Base-by-base conservation (phyloP, 30 jellyfish, hydroid and myxozoan genomes). In the Chrysaora quinquecirrha region DNA sequence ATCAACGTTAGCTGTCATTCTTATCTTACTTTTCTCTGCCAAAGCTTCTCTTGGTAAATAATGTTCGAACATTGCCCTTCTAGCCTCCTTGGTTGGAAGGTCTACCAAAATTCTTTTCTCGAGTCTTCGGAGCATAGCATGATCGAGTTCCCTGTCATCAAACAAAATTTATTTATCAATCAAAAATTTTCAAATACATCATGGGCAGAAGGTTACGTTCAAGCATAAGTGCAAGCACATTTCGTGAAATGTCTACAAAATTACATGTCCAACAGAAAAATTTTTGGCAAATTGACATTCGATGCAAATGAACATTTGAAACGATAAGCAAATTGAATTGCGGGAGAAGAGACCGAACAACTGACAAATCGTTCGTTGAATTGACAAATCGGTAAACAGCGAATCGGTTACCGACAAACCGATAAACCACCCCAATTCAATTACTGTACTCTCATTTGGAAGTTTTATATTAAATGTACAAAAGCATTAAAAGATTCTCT, bases 121-220 rank as follows among this genome's bases (percentile, higher is more conserved):
- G 23, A 92, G 89, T 31, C 98, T 75, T 60, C 98, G 46, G 1
- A 92, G 85, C 98, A 92, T 92, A 4, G 98, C 98, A 80, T 82
- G 96, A 35, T 92, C 98, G 9, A 92, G 80, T 75, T 92, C 98
- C 98, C 98, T 92, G 72, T 0, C 25, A 66, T 27, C 19, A 52
- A 60, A 48, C 34, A n/a, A n/a, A n/a, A n/a, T n/a, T n/a, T n/a
- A n/a, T n/a, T n/a, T n/a, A n/a, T n/a, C n/a, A n/a, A n/a, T n/a
- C n/a, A n/a, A n/a, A n/a, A n/a, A n/a, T n/a, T n/a, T n/a, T n/a
- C 20, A 83, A 49, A 14, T 6, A 31, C 71, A 21, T 10, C 0
- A n/a, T 14, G 83, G 16, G 76, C 34, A 71, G 27, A 3, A 29
- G 23, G 30, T 3, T 35, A 10, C 7, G 30, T 22, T n/a, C 12